Evolutionary conservation across 1,140 invertebrate genomes (phyloP).

Genomic region (Brachionus sp.): DNA sequence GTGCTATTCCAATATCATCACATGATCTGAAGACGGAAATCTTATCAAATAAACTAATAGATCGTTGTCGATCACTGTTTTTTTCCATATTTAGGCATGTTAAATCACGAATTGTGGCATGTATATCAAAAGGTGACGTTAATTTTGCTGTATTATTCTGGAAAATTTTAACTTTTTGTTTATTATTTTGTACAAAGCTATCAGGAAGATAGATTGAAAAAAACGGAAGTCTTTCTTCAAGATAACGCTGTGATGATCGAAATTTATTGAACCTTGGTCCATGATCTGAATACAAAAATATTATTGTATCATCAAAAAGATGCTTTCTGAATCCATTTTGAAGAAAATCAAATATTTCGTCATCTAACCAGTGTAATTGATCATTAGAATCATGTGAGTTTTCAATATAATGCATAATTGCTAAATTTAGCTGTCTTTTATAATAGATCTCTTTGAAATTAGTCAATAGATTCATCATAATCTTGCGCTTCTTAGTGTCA

Average conservation of each 20-base stretch:
- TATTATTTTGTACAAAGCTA: neutral
- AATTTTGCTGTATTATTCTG: constrained; percentile 61
- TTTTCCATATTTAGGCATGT: neutral
- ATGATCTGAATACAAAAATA: constrained; percentile 52
- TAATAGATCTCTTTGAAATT: neutral
- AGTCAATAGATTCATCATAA: neutral
- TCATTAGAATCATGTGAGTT: neutral
- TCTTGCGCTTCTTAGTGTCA: neutral
- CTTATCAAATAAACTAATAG: constrained; percentile 64
- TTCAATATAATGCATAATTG: neutral
- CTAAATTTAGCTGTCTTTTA: neutral
- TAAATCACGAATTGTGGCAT: constrained; percentile 66
- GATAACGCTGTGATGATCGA: neutral
- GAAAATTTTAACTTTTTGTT: neutral
- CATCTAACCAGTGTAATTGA: neutral
- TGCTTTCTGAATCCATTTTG: neutral
- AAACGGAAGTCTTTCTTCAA: constrained; percentile 32
- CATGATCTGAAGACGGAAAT: constrained; percentile 70
- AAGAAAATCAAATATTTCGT: neutral
- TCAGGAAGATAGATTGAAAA: constrained; percentile 8
- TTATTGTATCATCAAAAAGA: constrained; percentile 49
- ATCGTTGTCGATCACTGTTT: neutral
- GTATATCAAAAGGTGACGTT: constrained; percentile 76
- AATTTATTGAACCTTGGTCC: constrained; percentile 49
- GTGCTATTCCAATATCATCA: constrained; percentile 77